Conservation (phyloP, 2,888 invertebrate species). For the Luffia ferchaultella region DNA sequence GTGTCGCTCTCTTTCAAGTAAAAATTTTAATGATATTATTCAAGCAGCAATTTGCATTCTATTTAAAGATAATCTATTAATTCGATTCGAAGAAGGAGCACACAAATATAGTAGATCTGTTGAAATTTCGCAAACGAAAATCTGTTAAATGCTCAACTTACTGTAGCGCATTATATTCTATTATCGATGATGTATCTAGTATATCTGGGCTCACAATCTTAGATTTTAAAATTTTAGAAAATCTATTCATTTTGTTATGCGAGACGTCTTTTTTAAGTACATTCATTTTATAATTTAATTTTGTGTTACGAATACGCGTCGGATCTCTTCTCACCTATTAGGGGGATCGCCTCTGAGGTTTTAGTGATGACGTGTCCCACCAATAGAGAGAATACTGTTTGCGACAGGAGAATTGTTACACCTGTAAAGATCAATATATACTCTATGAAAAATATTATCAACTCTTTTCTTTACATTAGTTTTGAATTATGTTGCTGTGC, state of each 20-base stretch:
- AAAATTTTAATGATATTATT: constrained; percentile 23
- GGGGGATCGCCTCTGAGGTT: constrained; percentile 98
- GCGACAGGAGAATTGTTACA: constrained; percentile 98
- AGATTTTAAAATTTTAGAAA: constrained; percentile 23
- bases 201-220: constrained; percentile 40
- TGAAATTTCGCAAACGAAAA: too few relatives aligned
- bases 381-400: constrained; percentile 99
- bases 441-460: neutral
- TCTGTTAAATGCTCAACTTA: too few relatives aligned
- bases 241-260: constrained; percentile 25
- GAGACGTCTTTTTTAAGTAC: constrained; percentile 16
- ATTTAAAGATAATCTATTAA: constrained; percentile 24
- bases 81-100: neutral
- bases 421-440: constrained; percentile 83
- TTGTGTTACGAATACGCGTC: constrained; percentile 22
- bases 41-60: constrained; percentile 45
- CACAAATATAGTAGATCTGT: neutral
- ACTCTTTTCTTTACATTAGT: neutral
- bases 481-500: constrained; percentile 37
- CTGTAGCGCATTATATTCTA: too few relatives aligned
- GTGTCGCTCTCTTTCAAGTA: constrained; percentile 32
- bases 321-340: constrained; percentile 80
- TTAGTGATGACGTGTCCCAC: constrained; percentile 99
- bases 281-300: constrained; percentile 12
- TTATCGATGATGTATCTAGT: too few relatives aligned